phyloP scores from a whole-genome alignment of 2,113 vertebrate species.

The Conger conger region DNA sequence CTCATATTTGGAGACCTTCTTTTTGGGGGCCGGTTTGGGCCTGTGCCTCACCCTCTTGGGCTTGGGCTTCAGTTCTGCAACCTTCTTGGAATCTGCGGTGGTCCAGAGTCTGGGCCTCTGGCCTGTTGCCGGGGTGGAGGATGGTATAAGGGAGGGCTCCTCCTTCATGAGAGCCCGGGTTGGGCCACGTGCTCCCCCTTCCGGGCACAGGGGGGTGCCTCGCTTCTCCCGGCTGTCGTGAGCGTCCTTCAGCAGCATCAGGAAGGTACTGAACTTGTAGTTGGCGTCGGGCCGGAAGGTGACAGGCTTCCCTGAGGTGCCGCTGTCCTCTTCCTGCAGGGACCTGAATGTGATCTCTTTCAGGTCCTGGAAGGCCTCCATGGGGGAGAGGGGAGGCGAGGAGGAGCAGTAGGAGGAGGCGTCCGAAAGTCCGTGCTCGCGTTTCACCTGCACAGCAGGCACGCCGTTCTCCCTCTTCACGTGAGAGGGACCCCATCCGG shows the following conservation, averaged over 20 bases:
- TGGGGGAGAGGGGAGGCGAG: conserved; percentile 59
- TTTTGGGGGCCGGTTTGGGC: conserved; percentile 49
- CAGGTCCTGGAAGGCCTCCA: conserved; percentile 76
- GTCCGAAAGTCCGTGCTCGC: conserved; percentile 50
- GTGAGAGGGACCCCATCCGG: background rate
- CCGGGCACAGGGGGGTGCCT: conserved; percentile 75
- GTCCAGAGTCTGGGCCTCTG: conserved; percentile 7
- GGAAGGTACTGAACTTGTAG: conserved; percentile 91
- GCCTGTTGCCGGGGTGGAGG: conserved; percentile 13
- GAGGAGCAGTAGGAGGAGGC: conserved; percentile 46
- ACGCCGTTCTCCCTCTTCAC: background rate
- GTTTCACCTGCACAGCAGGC: conserved; percentile 49
- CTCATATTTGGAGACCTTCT: conserved; percentile 52
- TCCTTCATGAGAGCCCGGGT: conserved; percentile 64
- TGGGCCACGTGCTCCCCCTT: conserved; percentile 41
- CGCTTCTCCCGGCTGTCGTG: conserved; percentile 90
- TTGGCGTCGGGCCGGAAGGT: conserved; percentile 78
- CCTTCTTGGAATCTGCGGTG: conserved; percentile 43
- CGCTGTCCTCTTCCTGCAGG: conserved; percentile 71
- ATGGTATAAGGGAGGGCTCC: conserved; percentile 64
- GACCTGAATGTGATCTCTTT: conserved; percentile 84
- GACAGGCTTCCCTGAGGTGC: conserved; percentile 54
- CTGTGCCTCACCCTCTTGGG: conserved; percentile 54
- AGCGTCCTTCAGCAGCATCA: conserved; percentile 95
- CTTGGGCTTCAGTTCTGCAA: conserved; percentile 39